A percentile compares a stretch with the other conserved stretches of the same genome.
These are phyloP conservation scores for Seira ritae DNA, from an alignment of 2,888 invertebrate species.

Conservation along the genomic window DNA sequence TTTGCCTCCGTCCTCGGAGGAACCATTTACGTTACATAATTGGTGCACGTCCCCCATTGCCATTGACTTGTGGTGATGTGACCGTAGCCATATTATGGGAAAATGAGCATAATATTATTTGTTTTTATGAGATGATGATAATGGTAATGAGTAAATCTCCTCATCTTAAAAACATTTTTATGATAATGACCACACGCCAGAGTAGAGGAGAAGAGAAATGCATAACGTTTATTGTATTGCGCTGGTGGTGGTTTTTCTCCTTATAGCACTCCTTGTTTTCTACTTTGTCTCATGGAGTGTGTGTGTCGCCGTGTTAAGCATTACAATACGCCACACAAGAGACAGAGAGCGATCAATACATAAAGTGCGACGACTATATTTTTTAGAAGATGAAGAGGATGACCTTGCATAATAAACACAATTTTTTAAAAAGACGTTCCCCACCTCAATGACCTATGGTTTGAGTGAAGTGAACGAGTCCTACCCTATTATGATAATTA, in stretches of 20 bases:
- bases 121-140: conserved; percentile 4
- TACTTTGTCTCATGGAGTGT: too few species aligned
- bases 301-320: too few species aligned
- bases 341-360: background rate
- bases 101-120: background rate
- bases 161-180: conserved; percentile 11
- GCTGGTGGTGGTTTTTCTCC: conserved; percentile 1
- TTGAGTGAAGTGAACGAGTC: conserved; percentile 33
- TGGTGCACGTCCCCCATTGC: too few species aligned
- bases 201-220: background rate
- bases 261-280: too few species aligned
- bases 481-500: conserved; percentile 48
- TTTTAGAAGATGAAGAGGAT: conserved; percentile 4
- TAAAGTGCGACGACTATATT: background rate
- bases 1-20: too few species aligned
- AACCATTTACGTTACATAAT: too few species aligned
- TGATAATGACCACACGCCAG: background rate
- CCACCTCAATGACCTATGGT: conserved; percentile 50
- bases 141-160: background rate
- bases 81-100: background rate
- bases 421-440: conserved; percentile 9
- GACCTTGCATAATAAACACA: conserved; percentile 46
- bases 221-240: conserved; percentile 11
- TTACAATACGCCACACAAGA: too few species aligned
- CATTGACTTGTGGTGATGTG: too few species aligned